A percentile compares a stretch with the other conserved stretches of the same genome.
phyloP scores from a whole-genome alignment of 37 sponge, comb jelly and placozoan genomes.

The Aplysina aerophoba region DNA sequence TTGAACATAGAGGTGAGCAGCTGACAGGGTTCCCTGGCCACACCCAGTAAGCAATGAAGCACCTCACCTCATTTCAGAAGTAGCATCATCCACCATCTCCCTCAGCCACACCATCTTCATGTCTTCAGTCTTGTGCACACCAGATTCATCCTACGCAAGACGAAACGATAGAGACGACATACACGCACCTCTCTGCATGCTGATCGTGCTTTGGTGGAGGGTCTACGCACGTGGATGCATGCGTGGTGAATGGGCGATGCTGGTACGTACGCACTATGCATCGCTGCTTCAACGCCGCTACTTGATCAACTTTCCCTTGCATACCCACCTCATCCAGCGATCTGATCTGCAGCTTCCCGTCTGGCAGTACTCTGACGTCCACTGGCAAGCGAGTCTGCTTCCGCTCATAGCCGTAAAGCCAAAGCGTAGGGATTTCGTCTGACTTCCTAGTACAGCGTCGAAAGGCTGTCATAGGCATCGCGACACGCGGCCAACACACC shows the following conservation, averaged over 20 bases:
- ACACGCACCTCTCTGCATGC: too few relatives aligned
- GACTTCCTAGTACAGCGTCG: not conserved
- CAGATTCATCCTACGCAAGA: not conserved
- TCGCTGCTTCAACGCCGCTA: too few relatives aligned
- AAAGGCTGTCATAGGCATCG: constrained; percentile 8
- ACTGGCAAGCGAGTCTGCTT: not conserved
- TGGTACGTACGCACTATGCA: too few relatives aligned
- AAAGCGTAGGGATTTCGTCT: not conserved
- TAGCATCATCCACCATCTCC: constrained; percentile 11
- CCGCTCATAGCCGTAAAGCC: constrained; percentile 8
- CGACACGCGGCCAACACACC: too few relatives aligned
- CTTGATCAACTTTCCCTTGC: too few relatives aligned
- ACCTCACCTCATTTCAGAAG: constrained; percentile 3
- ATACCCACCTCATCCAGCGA: not conserved
- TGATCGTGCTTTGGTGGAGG: too few relatives aligned
- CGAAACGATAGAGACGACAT: not conserved
- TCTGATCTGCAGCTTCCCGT: not conserved
- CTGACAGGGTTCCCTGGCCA: not conserved
- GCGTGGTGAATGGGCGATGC: too few relatives aligned
- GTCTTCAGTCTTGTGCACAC: not conserved
- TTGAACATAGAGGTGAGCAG: not conserved
- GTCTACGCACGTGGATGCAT: too few relatives aligned
- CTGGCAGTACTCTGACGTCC: not conserved
- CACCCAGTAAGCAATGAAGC: not conserved
- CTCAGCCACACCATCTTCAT: constrained; percentile 20